Conservation (phyloP, 2,888 invertebrate genomes). For the Uropetala carovei region DNA sequence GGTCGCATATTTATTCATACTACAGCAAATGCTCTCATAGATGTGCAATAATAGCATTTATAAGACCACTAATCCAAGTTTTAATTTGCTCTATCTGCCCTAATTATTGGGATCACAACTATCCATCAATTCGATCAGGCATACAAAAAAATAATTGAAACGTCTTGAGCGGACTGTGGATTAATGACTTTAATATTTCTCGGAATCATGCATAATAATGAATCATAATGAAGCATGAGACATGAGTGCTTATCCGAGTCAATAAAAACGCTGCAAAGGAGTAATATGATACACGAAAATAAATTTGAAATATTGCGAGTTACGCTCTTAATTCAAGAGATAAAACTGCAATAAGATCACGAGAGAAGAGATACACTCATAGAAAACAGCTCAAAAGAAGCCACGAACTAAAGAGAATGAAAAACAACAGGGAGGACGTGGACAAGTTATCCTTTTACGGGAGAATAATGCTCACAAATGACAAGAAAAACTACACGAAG, state of each 20-base stretch:
- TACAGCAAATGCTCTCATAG: too few species aligned
- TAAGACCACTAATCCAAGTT: too few species aligned
- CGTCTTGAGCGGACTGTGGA: not conserved
- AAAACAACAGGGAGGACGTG: not conserved
- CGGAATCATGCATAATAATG: not conserved
- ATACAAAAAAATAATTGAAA: not conserved
- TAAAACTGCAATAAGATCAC: not conserved
- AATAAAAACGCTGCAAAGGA: not conserved
- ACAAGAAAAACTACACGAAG: not conserved
- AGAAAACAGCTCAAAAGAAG: not conserved
- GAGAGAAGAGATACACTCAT: not conserved
- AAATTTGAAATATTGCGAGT: not conserved
- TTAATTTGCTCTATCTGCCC: too few species aligned
- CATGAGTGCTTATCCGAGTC: not conserved
- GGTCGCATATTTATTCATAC: too few species aligned
- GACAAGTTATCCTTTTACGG: not conserved
- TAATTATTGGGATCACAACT: not conserved
- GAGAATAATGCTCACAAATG: not conserved
- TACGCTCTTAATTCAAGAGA: not conserved
- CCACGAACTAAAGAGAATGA: not conserved
- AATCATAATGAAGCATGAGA: slow-evolving; percentile 24
- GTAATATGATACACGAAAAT: not conserved
- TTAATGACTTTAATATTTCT: slow-evolving; percentile 28
- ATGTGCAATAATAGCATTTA: too few species aligned
- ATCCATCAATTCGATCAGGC: not conserved